Evolutionary conservation across 2,888 invertebrate species (phyloP).

Genomic region (Athalia circularis): DNA sequence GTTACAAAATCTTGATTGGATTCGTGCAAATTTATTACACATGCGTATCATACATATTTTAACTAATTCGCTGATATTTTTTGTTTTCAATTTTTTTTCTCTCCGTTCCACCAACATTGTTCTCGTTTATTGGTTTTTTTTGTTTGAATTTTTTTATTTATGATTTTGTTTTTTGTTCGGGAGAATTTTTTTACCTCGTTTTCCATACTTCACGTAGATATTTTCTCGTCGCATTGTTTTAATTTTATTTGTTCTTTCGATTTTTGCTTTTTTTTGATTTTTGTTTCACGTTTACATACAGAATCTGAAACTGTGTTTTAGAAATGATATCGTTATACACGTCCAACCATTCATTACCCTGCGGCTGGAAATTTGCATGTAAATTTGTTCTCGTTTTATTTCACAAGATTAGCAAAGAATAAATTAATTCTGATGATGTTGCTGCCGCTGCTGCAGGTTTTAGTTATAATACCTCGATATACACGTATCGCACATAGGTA

Average conservation of each 20-base stretch:
- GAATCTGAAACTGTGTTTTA: slow-evolving; percentile 30
- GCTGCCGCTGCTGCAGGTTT: background rate
- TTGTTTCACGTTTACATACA: background rate
- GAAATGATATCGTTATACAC: slow-evolving; percentile 25
- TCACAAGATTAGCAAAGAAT: slow-evolving; percentile 38
- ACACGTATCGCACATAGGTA: too few species aligned
- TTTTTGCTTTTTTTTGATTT: slow-evolving; percentile 57
- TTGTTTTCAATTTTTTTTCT: background rate
- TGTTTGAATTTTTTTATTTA: background rate
- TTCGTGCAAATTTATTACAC: slow-evolving; percentile 66
- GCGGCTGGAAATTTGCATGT: slow-evolving; percentile 34
- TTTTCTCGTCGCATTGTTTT: background rate
- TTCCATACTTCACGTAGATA: background rate
- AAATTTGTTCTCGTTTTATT: slow-evolving; percentile 45
- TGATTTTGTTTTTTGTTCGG: background rate
- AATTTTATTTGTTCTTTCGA: slow-evolving; percentile 49
- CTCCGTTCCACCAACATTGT: too few species aligned
- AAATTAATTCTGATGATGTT: slow-evolving; percentile 21
- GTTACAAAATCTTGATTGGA: too few species aligned
- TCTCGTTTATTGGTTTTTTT: background rate
- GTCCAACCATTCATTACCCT: slow-evolving; percentile 39
- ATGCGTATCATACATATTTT: too few species aligned
- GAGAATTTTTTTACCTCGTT: background rate
- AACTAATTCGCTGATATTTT: background rate
- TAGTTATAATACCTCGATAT: background rate